Conservation (phyloP, 2,797 vertebrate genomes). For the Eulemur albifrons region DNA sequence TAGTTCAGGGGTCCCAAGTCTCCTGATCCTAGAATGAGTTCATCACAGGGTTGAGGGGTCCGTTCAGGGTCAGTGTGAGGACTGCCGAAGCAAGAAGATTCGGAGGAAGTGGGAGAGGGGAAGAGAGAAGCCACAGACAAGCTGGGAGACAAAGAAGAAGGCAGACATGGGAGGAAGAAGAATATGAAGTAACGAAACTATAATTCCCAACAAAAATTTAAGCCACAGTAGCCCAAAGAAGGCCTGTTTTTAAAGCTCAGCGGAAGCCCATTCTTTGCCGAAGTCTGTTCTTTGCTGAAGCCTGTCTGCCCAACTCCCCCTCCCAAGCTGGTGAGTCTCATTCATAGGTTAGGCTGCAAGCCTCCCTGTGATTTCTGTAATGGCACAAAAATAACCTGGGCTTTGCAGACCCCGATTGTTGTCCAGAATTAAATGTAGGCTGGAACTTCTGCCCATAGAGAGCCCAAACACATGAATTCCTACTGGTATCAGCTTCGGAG, state of each 20-base stretch:
- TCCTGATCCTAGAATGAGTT: neutral
- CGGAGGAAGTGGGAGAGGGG: neutral
- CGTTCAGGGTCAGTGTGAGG: neutral
- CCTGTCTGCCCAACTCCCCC: neutral
- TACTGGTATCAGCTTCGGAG: neutral
- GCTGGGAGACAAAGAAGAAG: neutral
- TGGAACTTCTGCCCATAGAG: conserved; percentile 28
- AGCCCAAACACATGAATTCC: conserved; percentile 14
- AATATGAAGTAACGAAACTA: neutral
- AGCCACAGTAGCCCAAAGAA: neutral
- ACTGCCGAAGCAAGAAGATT: neutral
- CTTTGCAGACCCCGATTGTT: conserved; percentile 16
- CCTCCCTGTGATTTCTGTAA: neutral
- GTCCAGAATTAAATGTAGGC: neutral
- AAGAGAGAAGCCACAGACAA: neutral
- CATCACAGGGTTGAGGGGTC: neutral
- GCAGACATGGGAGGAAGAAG: neutral
- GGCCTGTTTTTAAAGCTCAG: neutral
- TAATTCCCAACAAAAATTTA: conserved; percentile 4
- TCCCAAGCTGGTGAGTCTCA: neutral
- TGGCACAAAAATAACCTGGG: conserved; percentile 31
- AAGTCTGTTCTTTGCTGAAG: neutral
- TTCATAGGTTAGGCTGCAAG: neutral
- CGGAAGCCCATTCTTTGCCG: neutral
- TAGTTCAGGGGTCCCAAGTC: neutral